phyloP scores from a whole-genome alignment of 2,888 invertebrate species.

The Dexiosoma caninum region DNA sequence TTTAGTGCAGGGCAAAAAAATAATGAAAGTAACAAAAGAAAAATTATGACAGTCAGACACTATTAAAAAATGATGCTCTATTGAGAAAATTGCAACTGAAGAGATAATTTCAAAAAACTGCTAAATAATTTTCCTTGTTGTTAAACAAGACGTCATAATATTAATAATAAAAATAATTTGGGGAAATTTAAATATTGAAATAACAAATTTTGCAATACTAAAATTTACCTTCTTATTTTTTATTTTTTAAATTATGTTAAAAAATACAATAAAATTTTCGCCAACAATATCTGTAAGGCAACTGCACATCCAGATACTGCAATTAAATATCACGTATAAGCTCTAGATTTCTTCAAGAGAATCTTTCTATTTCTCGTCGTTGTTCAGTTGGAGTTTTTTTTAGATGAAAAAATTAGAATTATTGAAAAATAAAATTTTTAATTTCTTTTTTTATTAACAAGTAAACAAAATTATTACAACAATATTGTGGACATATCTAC shows the following conservation, averaged over 20 bases:
- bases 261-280: too few species aligned
- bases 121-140: background rate
- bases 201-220: background rate
- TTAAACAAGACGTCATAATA: background rate
- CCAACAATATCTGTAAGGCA: too few species aligned
- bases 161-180: background rate
- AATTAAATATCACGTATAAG: background rate
- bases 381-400: too few species aligned
- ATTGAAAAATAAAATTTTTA: too few species aligned
- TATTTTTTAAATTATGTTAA: too few species aligned
- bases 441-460: too few species aligned
- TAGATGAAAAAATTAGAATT: too few species aligned
- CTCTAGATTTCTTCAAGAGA: background rate
- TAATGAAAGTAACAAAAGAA: background rate
- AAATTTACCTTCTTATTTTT: too few species aligned
- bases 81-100: background rate
- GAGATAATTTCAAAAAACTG: constrained; percentile 7
- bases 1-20: background rate
- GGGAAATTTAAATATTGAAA: background rate
- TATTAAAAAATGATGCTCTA: constrained; percentile 6
- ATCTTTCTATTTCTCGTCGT: too few species aligned
- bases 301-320: too few species aligned
- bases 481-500: too few species aligned
- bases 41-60: constrained; percentile 14
- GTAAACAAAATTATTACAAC: too few species aligned